phyloP scores from a whole-genome alignment of 1,140 invertebrate species.

The Cyphomyrmex costatus region DNA sequence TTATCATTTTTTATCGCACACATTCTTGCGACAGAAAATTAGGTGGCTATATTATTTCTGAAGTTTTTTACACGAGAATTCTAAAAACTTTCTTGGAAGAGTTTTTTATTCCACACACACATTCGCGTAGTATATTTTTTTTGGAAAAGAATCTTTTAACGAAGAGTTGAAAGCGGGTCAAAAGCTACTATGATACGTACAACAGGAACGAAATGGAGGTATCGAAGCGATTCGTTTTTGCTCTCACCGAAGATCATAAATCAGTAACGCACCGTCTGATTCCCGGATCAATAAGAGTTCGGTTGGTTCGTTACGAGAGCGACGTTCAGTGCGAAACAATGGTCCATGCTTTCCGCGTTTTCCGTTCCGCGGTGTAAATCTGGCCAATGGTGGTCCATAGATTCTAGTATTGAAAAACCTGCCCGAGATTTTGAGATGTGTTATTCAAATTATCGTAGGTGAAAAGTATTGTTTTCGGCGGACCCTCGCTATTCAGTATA shows the following conservation, averaged over 20 bases:
- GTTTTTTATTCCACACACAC: background rate
- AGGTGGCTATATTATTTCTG: background rate
- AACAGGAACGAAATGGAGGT: background rate
- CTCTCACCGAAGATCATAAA: constrained; percentile 62
- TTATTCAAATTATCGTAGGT: background rate
- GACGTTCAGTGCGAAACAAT: constrained; percentile 49
- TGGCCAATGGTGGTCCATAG: background rate
- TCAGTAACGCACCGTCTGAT: constrained; percentile 62
- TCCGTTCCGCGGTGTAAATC: constrained; percentile 46
- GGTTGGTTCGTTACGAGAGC: constrained; percentile 35
- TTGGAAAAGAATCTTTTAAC: background rate
- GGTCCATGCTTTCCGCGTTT: constrained; percentile 8
- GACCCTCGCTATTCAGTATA: background rate
- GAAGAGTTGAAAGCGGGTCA: background rate
- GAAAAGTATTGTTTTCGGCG: too few species aligned
- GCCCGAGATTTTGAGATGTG: constrained; percentile 32
- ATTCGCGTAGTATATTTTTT: background rate
- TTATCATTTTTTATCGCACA: background rate
- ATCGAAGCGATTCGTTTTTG: constrained; percentile 43
- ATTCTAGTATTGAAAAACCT: background rate
- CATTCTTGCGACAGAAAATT: background rate
- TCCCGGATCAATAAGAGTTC: constrained; percentile 53
- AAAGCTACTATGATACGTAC: constrained; percentile 27
- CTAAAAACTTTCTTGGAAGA: background rate
- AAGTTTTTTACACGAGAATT: background rate